Percentiles rank a stretch among this genome's conserved stretches.
phyloP scores from a whole-genome alignment of 1,140 invertebrate genomes.

The Procambarus virginalis region DNA sequence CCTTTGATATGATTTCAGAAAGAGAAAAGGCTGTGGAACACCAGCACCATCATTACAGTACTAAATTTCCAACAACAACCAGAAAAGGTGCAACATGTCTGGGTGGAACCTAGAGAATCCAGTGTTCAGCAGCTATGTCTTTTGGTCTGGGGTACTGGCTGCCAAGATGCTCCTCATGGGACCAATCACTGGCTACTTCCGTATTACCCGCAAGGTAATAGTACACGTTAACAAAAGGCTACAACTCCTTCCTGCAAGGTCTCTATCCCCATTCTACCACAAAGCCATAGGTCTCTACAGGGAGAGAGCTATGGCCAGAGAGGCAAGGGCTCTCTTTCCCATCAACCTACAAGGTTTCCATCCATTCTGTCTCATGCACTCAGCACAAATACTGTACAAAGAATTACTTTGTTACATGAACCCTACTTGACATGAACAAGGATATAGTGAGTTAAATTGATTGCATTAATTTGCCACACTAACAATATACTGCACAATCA shows the following conservation, averaged over 20 bases:
- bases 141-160: conserved; percentile 22
- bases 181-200: conserved; percentile 40
- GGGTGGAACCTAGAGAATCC: conserved; percentile 44
- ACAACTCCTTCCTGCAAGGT: no score
- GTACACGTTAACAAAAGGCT: background rate
- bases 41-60: no score
- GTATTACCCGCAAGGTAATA: conserved; percentile 16
- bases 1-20: no score
- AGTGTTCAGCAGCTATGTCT: conserved; percentile 33
- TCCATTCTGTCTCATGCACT: background rate
- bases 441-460: no score
- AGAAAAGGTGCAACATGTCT: background rate
- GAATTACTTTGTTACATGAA: no score
- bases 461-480: no score
- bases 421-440: no score
- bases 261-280: background rate
- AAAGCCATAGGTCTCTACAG: no score
- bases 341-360: background rate
- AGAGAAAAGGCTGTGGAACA: no score
- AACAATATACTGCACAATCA: no score
- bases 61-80: background rate
- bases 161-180: conserved; percentile 37
- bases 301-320: background rate
- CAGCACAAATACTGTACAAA: no score
- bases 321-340: background rate